Base-by-base conservation (phyloP, 2,888 invertebrate species). In the Anoncus sp. region DNA sequence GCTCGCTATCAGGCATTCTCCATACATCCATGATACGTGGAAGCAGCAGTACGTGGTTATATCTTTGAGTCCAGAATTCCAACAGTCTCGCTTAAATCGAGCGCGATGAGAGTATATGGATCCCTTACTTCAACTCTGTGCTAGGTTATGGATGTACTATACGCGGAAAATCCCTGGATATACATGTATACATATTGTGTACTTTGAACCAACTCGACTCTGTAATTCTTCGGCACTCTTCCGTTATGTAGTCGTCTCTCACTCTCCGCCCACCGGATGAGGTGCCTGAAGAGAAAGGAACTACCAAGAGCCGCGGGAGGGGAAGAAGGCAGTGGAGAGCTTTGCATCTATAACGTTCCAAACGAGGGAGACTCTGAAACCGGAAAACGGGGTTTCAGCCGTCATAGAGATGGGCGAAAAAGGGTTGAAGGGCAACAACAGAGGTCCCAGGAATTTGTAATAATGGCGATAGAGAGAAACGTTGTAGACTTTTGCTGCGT, bases 221-320 rank as follows among this genome's bases (percentile, higher is more conserved):
- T 84, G 81, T 81, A 85, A 86, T 86, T 86, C 83, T 85, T 86
- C 81, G 79, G 75, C 80, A 80, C 79, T 80, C 72, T 78, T 78
- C 70, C 73, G 14, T 20, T n/a, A n/a, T 35, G 31, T 31, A 47
- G 14, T 31, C 7, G 12, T 14, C 16, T 55, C n/a, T 14, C 27
- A 18, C 3, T 14, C 16, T 55, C n/a, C n/a, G 18, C 12, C 3
- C 18, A 31, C n/a, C 10, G 47, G 43, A 18, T 27, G 38, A 51
- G 27, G 35, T 14, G 18, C n/a, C n/a, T n/a, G n/a, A n/a, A 59
- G 35, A 38, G 49, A 20, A 16, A 45, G 27, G 31, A 45, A 47
- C 55, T 35, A 22, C 57, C 16, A 40, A 66, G 38, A 47, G 47
- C 43, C 24, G 27, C 7, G 14, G 16, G 22, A 38, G 63, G 43